A percentile compares a stretch with the other conserved stretches of the same genome.
Conservation (phyloP, 2,113 vertebrate genomes). For the Craseonycteris thonglongyai region DNA sequence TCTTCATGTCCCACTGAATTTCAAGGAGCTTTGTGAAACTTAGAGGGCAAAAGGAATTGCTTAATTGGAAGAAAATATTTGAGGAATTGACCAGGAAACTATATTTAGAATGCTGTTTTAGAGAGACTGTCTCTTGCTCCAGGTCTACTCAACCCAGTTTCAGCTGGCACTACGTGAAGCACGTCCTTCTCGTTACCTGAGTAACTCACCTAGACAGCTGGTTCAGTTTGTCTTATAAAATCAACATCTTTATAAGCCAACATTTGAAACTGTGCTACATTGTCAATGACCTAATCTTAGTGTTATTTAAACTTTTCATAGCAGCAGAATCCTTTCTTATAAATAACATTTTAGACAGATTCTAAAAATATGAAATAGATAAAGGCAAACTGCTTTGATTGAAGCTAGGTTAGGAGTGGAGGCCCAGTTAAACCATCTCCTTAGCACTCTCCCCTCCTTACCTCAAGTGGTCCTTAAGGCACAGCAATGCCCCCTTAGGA, state of each 20-base stretch:
- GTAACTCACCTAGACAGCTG: constrained; percentile 15
- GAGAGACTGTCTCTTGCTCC: background rate
- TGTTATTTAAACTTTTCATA: background rate
- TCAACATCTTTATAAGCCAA: background rate
- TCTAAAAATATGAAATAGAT: background rate
- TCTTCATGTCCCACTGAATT: background rate
- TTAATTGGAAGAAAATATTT: constrained; percentile 31
- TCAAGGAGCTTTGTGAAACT: background rate
- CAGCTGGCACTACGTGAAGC: background rate
- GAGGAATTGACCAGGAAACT: background rate
- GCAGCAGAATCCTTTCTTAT: background rate
- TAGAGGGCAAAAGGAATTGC: background rate
- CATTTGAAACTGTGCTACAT: background rate
- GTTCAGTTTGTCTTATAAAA: constrained; percentile 6
- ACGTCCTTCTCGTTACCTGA: background rate
- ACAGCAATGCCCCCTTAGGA: background rate
- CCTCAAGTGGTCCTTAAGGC: background rate
- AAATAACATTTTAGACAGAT: background rate
- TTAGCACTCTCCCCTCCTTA: background rate
- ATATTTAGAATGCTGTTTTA: constrained; percentile 3
- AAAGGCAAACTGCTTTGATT: background rate
- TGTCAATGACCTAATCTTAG: background rate
- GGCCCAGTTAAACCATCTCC: background rate
- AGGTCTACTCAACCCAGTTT: background rate
- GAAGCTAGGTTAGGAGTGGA: background rate